Base-by-base conservation (phyloP, 1,140 invertebrate genomes). In the Tetraneura akinire region DNA sequence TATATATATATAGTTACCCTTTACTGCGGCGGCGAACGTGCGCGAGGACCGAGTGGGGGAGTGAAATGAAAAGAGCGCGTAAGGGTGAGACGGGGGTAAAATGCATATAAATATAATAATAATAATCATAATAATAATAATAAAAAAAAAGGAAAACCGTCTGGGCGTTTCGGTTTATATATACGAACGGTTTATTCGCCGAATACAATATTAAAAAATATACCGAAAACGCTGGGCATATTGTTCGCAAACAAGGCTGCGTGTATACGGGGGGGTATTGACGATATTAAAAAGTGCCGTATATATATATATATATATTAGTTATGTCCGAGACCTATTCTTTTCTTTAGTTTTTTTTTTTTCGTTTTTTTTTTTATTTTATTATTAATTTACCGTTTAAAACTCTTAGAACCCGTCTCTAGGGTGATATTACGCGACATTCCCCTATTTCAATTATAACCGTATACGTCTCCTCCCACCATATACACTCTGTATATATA, bases 101-200 rank as follows among this genome's bases (percentile, higher is more conserved):
- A 76, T 76, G 71, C 71, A 76, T 76, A 76, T 76, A 76, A 76
- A 76, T 76, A 76, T 57, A 76, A 76, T 76, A 76, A 57, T 76
- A 74, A 74, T 74, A 37, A 37, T 37, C n/a, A n/a, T n/a, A n/a
- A n/a, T n/a, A n/a, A n/a, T n/a, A 68, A 73, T 49, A 71, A 70
- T 23, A 70, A 49, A 32, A 73, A 76, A 47, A 76, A 29, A 32
- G 49, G 37, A 57, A 76, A 76, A 55, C 29, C 71, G 71, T 76
- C 71, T 57, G 71, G 71, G 71, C 71, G 71, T 76, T 76, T 76
- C 51, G 51, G 71, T 76, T 76, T 76, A 76, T 76, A n/a, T n/a
- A n/a, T n/a, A n/a, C n/a, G 71, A 76, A 76, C 71, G 71, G 71
- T 76, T 76, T 76, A 76, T 76, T 76, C 71, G 71, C n/a, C 49